These are phyloP conservation scores for Syngnathus floridae DNA, from an alignment of 2,113 vertebrate species.

Conservation along the genomic window DNA sequence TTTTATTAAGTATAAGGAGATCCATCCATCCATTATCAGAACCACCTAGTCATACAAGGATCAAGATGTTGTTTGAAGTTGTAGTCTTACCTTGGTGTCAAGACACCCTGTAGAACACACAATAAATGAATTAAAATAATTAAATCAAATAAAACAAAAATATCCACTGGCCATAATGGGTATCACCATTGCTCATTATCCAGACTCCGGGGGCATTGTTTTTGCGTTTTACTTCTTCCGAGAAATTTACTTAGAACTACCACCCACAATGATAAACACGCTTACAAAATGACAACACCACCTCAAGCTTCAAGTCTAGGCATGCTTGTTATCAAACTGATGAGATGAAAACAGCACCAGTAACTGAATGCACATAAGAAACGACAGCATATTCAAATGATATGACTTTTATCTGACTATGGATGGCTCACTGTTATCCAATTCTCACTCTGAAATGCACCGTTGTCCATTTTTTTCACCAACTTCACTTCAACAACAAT, in stretches of 20 bases:
- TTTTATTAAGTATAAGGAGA: too few relatives aligned
- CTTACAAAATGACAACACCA: slow-evolving; percentile 1
- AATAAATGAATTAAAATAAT: too few relatives aligned
- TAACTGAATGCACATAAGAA: neutral
- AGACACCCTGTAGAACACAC: too few relatives aligned
- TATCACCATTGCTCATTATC: neutral
- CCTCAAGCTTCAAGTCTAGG: slow-evolving; percentile 12
- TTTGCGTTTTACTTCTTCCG: neutral
- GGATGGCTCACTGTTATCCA: neutral
- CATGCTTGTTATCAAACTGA: slow-evolving; percentile 3
- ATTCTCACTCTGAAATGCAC: neutral
- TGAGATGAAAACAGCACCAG: neutral
- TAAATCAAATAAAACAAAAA: too few relatives aligned
- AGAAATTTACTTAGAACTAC: neutral
- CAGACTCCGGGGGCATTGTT: neutral
- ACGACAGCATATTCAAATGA: neutral
- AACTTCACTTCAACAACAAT: too few relatives aligned
- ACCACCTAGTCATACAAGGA: too few relatives aligned
- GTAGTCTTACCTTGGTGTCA: too few relatives aligned
- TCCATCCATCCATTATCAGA: too few relatives aligned
- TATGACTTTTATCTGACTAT: neutral
- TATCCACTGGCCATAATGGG: too few relatives aligned
- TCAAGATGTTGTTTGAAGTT: too few relatives aligned
- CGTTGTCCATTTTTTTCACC: too few relatives aligned
- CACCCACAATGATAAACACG: neutral